phyloP scores from a whole-genome alignment of 2,888 invertebrate genomes.

The Ischnus inquisitorius region DNA sequence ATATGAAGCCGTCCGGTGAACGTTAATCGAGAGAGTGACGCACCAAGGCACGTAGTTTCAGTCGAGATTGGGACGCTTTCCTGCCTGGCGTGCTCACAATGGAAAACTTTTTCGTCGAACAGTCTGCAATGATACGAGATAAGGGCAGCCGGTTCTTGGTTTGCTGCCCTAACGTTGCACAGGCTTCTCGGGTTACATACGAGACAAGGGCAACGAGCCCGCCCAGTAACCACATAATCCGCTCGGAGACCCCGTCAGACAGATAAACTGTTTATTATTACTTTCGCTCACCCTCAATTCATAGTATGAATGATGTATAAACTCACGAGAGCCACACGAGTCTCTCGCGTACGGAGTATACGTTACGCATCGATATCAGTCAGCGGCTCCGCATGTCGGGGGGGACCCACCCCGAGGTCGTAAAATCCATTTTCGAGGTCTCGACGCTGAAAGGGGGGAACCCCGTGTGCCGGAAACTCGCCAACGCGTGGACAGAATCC shows the following conservation, averaged over 20 bases:
- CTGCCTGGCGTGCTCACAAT: constrained; percentile 17
- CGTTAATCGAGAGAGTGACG: constrained; percentile 33
- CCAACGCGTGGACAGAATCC: not conserved
- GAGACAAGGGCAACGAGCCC: constrained; percentile 45
- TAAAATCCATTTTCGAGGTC: constrained; percentile 75
- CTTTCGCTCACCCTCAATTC: constrained; percentile 68
- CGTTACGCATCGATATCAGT: constrained; percentile 74
- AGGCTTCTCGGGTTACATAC: constrained; percentile 74
- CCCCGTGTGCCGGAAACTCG: not conserved
- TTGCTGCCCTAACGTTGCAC: constrained; percentile 66
- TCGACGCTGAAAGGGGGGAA: constrained; percentile 6
- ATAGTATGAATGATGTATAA: constrained; percentile 38
- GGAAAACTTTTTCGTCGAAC: constrained; percentile 16
- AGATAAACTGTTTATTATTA: constrained; percentile 83
- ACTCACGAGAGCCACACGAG: constrained; percentile 1
- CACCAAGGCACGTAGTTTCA: constrained; percentile 37
- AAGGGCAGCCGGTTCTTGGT: constrained; percentile 70
- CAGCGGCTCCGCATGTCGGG: constrained; percentile 72
- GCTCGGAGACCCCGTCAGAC: constrained; percentile 73
- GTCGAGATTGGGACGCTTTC: constrained; percentile 9
- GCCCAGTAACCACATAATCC: constrained; percentile 75
- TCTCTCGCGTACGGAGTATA: constrained; percentile 46
- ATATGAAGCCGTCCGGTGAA: constrained; percentile 35
- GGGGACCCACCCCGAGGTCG: constrained; percentile 51
- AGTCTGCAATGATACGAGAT: constrained; percentile 71